Evolutionary conservation across 2,113 vertebrate species (phyloP).

Genomic region (Equus quagga): DNA sequence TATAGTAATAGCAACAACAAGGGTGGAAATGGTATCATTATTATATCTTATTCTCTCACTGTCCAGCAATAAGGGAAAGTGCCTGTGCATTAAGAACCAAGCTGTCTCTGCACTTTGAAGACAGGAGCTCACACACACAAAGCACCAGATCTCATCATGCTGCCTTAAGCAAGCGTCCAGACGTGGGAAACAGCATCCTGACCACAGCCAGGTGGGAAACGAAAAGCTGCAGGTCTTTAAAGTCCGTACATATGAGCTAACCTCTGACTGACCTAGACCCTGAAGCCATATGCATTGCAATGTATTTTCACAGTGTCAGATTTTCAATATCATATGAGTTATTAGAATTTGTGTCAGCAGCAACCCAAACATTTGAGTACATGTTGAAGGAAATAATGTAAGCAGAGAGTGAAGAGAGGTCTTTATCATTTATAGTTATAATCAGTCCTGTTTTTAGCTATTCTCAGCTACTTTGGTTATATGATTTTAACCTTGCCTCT

Average conservation of each 20-base stretch:
- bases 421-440: background rate
- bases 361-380: constrained; percentile 30
- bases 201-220: background rate
- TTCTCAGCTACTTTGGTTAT: background rate
- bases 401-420: background rate
- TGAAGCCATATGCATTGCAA: constrained; percentile 29
- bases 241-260: constrained; percentile 17
- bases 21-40: background rate
- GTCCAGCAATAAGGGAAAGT: background rate
- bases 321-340: constrained; percentile 57
- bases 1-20: background rate
- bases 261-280: constrained; percentile 30
- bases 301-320: constrained; percentile 48
- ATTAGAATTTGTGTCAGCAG: constrained; percentile 57
- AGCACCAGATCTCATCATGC: background rate
- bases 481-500: constrained; percentile 14
- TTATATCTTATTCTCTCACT: background rate
- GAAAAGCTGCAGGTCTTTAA: background rate
- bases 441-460: background rate
- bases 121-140: background rate
- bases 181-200: background rate
- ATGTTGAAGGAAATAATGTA: constrained; percentile 35
- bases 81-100: background rate
- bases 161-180: constrained; percentile 23
- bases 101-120: background rate